Evolutionary conservation across 1,140 invertebrate species (phyloP).

Genomic region (Nomia melanderi): DNA sequence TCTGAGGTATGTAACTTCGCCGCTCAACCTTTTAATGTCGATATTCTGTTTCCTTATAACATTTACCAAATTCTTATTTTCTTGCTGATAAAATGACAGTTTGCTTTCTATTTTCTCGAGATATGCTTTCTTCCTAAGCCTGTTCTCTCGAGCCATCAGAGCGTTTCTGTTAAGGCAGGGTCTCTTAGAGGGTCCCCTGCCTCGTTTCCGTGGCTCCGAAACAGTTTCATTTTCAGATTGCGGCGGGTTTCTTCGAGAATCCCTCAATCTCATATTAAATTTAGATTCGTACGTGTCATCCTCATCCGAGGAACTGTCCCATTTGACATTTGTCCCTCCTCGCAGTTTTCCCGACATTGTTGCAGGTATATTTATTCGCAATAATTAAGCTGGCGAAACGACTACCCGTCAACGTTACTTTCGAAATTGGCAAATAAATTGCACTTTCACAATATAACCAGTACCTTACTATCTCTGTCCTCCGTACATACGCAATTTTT

Average conservation of each 20-base stretch:
- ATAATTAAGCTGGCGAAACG: neutral
- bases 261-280: conserved; percentile 11
- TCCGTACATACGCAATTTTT: conserved; percentile 14
- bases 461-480: neutral
- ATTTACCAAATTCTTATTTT: conserved; percentile 79
- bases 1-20: conserved; percentile 81
- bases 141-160: conserved; percentile 83
- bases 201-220: conserved; percentile 46
- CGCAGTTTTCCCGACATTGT: conserved; percentile 20
- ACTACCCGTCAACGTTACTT: neutral
- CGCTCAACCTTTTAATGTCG: conserved; percentile 77
- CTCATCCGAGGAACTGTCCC: conserved; percentile 19
- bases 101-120: conserved; percentile 82
- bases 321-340: neutral
- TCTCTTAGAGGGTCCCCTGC: conserved; percentile 72
- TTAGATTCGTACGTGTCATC: conserved; percentile 18
- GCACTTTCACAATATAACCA: neutral
- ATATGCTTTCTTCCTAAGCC: conserved; percentile 83
- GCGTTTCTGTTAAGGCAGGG: conserved; percentile 80
- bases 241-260: conserved; percentile 2
- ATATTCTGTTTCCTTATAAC: conserved; percentile 78
- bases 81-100: conserved; percentile 73
- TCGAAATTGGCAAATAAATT: neutral
- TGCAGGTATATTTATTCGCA: neutral
- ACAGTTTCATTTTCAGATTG: conserved; percentile 4